phyloP scores from a whole-genome alignment of 2,113 vertebrate genomes.

The Crotophaga sulcirostris region DNA sequence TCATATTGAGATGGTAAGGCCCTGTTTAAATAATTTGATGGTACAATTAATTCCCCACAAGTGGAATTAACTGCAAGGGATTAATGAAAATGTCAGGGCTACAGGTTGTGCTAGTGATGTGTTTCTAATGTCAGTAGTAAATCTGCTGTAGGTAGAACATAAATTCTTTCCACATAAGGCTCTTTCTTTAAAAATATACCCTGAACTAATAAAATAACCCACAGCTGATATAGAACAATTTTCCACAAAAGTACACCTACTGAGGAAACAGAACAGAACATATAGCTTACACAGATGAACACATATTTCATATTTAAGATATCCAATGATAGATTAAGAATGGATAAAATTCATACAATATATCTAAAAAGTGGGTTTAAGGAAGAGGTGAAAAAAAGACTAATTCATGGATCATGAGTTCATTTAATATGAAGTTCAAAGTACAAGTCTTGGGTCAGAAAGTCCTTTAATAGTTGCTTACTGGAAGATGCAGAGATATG shows the following conservation, averaged over 20 bases:
- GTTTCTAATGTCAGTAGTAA: constrained; percentile 57
- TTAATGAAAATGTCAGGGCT: constrained; percentile 66
- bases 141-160: constrained; percentile 50
- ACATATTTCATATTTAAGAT: neutral
- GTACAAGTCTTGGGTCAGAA: neutral
- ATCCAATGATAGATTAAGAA: neutral
- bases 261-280: neutral
- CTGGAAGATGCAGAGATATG: neutral
- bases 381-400: neutral
- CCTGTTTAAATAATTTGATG: constrained; percentile 55
- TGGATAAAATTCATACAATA: neutral
- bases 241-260: neutral
- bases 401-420: neutral
- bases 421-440: neutral
- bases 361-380: neutral
- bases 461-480: neutral
- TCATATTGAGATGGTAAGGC: constrained; percentile 19
- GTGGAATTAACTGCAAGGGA: constrained; percentile 58
- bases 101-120: constrained; percentile 43
- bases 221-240: neutral
- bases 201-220: constrained; percentile 25
- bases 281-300: neutral
- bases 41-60: constrained; percentile 55
- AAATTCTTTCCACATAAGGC: constrained; percentile 7
- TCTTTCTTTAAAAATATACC: constrained; percentile 23